These are phyloP conservation scores for Columbina picui DNA, from an alignment of 2,113 vertebrate species.

Conservation along the genomic window DNA sequence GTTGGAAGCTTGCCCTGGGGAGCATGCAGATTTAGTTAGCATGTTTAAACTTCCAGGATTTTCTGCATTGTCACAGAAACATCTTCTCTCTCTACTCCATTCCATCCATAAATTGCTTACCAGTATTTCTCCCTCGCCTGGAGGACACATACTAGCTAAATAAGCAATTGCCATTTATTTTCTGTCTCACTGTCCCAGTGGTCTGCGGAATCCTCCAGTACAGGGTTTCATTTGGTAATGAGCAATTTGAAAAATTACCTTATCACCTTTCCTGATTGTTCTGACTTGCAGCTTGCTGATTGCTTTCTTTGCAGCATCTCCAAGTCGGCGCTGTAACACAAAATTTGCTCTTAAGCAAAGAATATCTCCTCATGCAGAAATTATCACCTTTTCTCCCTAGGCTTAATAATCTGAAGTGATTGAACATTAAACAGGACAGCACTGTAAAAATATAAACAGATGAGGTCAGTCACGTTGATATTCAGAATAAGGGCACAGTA, in stretches of 20 bases:
- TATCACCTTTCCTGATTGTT: slow-evolving; percentile 96
- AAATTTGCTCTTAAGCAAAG: slow-evolving; percentile 54
- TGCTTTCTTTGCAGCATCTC: slow-evolving; percentile 97
- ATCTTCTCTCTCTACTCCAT: not conserved
- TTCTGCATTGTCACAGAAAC: not conserved
- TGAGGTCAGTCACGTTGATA: not conserved
- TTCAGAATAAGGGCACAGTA: not conserved
- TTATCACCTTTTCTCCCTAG: not conserved
- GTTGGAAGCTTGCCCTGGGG: not conserved
- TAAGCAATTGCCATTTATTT: not conserved
- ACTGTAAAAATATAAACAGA: not conserved
- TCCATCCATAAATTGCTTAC: not conserved
- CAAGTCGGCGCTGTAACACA: slow-evolving; percentile 90
- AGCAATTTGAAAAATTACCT: slow-evolving; percentile 80
- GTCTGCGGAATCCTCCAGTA: not conserved
- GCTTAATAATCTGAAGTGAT: not conserved
- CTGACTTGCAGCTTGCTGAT: slow-evolving; percentile 96
- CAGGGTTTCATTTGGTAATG: not conserved
- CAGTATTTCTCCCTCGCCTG: not conserved
- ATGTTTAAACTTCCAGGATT: not conserved
- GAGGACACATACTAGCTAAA: not conserved
- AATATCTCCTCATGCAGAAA: not conserved
- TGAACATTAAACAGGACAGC: not conserved
- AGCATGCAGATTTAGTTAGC: not conserved
- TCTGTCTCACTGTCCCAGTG: not conserved